Evolutionary conservation across 2,888 invertebrate genomes (phyloP), one percentile per base, ranked within the genome.

Genomic region (Acleris emargana): DNA sequence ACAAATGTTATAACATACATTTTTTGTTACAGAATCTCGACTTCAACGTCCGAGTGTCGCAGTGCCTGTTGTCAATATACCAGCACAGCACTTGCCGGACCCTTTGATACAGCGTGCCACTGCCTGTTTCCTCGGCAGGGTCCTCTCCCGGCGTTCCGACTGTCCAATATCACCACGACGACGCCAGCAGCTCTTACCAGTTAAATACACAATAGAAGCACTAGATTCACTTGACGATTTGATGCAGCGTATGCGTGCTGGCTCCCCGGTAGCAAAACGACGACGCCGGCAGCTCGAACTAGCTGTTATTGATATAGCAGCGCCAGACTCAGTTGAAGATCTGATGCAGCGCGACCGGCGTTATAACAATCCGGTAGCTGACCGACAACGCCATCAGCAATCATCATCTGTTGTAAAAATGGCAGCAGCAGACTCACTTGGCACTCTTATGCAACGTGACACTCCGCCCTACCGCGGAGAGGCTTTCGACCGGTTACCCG

Each of bases 121-220:
- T 93, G 25, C 89, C 75, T 2, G 88, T 89, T 13, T 87, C 89
- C 6, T 92, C 92, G 1, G 96, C 96, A 69, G 96, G 94, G 75
- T 98, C 97, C 86, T 98, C 97, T 11, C 97, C 97, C 7, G 97
- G 98, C 58, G 97, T 96, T 71, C 96, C 94, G 86, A 98, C 96
- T 47, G 98, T 99, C 69, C 98, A 96, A 93, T 97, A 99, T 86
- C 98, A 98, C 89, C 98, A 98, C 58, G 98, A 98, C 82, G 98
- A 96, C 70, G 98, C 94, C 73, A 98, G 89, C 76, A 98, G 92
- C 89, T 98, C 98, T 89, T 98, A 98, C 99, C 99, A 99, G 69
- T 99, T 98, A 89, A 99, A 99, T 81, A 38, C 13, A 13, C 38
- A 38, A 38, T 38, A 38, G 38, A 13, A 38, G 13, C 38, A 1